These are phyloP conservation scores for Galaxias olidus DNA, from an alignment of 2,797 vertebrate species.

Conservation along the genomic window DNA sequence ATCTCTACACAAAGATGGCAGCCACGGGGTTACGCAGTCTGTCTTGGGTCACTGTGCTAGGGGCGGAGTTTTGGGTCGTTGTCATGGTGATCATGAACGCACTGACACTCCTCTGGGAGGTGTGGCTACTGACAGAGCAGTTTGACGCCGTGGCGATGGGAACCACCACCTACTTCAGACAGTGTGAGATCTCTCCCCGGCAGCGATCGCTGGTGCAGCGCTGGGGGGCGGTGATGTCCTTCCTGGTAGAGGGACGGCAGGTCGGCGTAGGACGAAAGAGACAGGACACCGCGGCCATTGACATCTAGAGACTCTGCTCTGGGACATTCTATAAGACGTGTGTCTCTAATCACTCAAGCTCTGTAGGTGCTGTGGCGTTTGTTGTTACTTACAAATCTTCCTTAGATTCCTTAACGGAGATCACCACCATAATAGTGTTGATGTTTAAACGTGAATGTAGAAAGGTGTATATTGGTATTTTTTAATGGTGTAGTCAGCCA, in stretches of 20 bases:
- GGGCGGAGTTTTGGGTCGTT: conserved; percentile 75
- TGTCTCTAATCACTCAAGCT: not conserved
- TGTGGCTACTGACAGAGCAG: conserved; percentile 77
- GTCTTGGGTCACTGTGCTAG: conserved; percentile 51
- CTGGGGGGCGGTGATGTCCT: conserved; percentile 59
- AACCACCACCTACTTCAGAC: conserved; percentile 74
- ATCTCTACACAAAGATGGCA: conserved; percentile 54
- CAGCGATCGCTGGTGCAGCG: conserved; percentile 58
- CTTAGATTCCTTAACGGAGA: conserved; percentile 24
- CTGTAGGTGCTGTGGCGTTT: not conserved
- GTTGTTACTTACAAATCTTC: too few species aligned
- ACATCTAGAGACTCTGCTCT: conserved; percentile 58
- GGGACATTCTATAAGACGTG: not conserved
- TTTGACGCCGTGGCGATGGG: conserved; percentile 70
- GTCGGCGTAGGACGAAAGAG: conserved; percentile 24
- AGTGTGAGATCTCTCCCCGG: conserved; percentile 31
- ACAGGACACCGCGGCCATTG: conserved; percentile 53
- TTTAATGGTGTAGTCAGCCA: conserved; percentile 34
- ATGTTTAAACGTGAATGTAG: conserved; percentile 44
- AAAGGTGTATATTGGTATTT: conserved; percentile 36
- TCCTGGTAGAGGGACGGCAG: conserved; percentile 71
- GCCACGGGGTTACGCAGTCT: conserved; percentile 28
- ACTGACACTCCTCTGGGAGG: conserved; percentile 75
- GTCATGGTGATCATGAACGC: conserved; percentile 70
- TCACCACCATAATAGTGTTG: conserved; percentile 32